phyloP scores from a whole-genome alignment of 2,888 invertebrate species.

The Harpalus rubripes region DNA sequence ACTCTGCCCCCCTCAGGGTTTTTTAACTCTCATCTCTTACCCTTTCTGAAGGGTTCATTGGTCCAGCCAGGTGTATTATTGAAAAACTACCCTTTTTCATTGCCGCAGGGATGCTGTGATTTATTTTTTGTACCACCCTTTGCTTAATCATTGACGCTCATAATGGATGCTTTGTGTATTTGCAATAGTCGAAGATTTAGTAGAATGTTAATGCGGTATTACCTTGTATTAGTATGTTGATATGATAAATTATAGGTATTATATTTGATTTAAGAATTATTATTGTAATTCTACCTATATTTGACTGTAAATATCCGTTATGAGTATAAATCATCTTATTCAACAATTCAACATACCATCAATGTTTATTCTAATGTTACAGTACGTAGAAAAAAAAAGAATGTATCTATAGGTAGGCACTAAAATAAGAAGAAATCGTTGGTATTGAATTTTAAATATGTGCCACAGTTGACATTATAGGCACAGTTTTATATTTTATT shows the following conservation, averaged over 20 bases:
- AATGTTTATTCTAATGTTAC: not conserved
- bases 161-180: conserved; percentile 54
- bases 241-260: conserved; percentile 50
- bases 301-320: not conserved
- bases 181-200: conserved; percentile 49
- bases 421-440: not conserved
- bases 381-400: not conserved
- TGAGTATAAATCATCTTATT: not conserved
- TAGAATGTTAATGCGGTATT: conserved; percentile 38
- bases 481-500: too few species aligned
- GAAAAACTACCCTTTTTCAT: conserved; percentile 51
- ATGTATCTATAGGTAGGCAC: too few species aligned
- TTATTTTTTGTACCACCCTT: conserved; percentile 47
- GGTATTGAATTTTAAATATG: too few species aligned
- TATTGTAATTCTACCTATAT: not conserved
- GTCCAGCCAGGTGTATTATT: conserved; percentile 65
- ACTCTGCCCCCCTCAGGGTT: conserved; percentile 38
- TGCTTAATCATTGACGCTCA: conserved; percentile 47
- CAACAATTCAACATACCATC: not conserved
- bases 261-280: conserved; percentile 12
- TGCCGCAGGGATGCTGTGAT: conserved; percentile 44
- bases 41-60: conserved; percentile 58
- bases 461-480: too few species aligned
- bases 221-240: conserved; percentile 23
- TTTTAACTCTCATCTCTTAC: conserved; percentile 56